phyloP scores from a whole-genome alignment of 2,113 vertebrate genomes.

The Diadophis punctatus region DNA sequence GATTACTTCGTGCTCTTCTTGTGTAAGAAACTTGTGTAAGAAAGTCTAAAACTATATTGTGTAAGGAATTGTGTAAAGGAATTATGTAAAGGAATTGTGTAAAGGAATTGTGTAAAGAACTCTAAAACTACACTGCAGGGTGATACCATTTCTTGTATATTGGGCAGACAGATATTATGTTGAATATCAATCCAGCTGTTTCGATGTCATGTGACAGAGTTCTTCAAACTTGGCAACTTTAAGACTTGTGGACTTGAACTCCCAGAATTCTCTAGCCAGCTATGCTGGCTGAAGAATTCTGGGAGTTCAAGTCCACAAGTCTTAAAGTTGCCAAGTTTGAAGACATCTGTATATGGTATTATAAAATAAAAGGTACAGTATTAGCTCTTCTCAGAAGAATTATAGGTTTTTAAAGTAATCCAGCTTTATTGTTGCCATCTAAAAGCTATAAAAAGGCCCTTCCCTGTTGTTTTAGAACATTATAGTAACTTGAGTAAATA shows the following conservation, averaged over 20 bases:
- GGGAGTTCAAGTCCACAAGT: too few species aligned
- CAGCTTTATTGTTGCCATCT: too few species aligned
- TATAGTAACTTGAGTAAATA: neutral
- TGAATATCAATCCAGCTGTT: conserved; percentile 27
- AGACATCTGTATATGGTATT: neutral
- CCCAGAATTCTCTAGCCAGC: too few species aligned
- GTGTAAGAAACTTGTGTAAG: neutral
- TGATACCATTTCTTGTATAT: conserved; percentile 18
- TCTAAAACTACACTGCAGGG: neutral
- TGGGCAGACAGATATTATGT: neutral
- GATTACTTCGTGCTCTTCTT: conserved; percentile 14
- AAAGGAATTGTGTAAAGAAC: neutral
- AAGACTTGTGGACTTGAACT: too few species aligned
- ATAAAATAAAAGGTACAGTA: neutral
- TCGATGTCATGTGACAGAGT: neutral
- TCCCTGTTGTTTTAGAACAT: neutral
- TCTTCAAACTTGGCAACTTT: too few species aligned
- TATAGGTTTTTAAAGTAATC: conserved; percentile 18
- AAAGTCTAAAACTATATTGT: neutral
- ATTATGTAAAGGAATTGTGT: neutral
- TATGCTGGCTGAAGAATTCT: too few species aligned
- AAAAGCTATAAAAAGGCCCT: neutral
- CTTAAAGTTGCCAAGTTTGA: too few species aligned
- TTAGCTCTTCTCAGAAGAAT: conserved; percentile 20
- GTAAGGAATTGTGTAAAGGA: neutral